phyloP scores from a whole-genome alignment of 1,140 invertebrate species.

The Colletes latitarsis region DNA sequence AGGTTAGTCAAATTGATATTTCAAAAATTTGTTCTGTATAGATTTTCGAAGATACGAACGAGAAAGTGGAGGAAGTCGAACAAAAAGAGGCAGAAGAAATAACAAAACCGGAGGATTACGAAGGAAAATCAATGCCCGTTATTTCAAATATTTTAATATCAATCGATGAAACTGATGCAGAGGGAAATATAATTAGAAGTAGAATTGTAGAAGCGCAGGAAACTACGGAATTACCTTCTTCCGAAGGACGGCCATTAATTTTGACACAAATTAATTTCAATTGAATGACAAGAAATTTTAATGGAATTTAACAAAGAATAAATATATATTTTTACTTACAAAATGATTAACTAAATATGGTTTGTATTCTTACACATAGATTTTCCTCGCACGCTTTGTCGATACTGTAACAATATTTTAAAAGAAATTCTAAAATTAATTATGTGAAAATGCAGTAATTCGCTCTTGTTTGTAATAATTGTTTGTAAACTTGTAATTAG shows the following conservation, averaged over 20 bases:
- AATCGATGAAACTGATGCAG: constrained; percentile 81
- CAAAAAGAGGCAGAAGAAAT: constrained; percentile 1
- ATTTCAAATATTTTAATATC: constrained; percentile 80
- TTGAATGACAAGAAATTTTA: background rate
- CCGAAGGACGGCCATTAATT: constrained; percentile 73
- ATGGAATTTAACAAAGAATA: background rate
- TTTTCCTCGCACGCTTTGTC: background rate
- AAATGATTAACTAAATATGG: background rate
- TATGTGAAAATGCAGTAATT: background rate
- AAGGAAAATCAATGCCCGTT: constrained; percentile 67
- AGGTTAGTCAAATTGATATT: background rate
- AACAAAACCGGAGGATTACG: constrained; percentile 5
- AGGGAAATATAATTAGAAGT: constrained; percentile 80
- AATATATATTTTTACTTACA: background rate
- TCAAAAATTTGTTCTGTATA: constrained; percentile 34
- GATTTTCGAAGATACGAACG: constrained; percentile 64
- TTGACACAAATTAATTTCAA: constrained; percentile 63
- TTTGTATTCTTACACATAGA: background rate
- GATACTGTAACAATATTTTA: background rate
- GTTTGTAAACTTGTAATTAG: background rate
- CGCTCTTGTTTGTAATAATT: background rate
- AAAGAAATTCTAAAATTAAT: background rate
- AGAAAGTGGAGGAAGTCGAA: constrained; percentile 38
- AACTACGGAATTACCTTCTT: constrained; percentile 74
- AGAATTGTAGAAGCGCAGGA: constrained; percentile 79